A percentile compares a stretch with the other conserved stretches of the same genome.
phyloP scores from a whole-genome alignment of 2,888 invertebrate genomes.

The Caenorhabditis sp. region DNA sequence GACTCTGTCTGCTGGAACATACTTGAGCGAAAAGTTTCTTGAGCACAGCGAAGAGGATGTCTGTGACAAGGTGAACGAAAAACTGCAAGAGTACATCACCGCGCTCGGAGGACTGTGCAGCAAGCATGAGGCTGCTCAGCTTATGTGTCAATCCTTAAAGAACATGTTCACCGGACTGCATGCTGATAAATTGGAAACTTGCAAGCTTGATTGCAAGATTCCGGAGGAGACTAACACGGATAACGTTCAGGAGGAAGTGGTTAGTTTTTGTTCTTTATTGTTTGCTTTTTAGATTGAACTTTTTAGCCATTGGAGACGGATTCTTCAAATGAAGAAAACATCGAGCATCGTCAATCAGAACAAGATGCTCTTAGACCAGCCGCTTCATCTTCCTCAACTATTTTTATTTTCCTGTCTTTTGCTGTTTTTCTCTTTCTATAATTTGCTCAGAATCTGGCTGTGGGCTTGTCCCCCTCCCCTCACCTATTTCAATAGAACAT shows the following conservation, averaged over 20 bases:
- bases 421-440: too few relatives aligned
- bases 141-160: constrained; percentile 76
- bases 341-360: constrained; percentile 52
- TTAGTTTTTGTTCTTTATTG: not conserved
- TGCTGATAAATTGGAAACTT: constrained; percentile 73
- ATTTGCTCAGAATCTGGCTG: too few relatives aligned
- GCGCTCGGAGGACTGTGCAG: constrained; percentile 74
- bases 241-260: not conserved
- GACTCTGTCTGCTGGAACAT: constrained; percentile 78
- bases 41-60: constrained; percentile 72
- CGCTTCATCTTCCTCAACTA: constrained; percentile 30
- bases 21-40: constrained; percentile 77
- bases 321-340: constrained; percentile 22
- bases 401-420: not conserved
- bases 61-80: constrained; percentile 71
- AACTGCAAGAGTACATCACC: constrained; percentile 74
- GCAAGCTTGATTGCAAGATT: constrained; percentile 72
- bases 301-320: constrained; percentile 29
- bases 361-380: constrained; percentile 59
- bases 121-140: constrained; percentile 74
- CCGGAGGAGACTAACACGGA: constrained; percentile 5
- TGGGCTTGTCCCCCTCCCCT: too few relatives aligned
- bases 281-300: not conserved
- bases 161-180: constrained; percentile 78
- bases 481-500: too few relatives aligned